phyloP scores from a whole-genome alignment of 2,113 vertebrate species.

The Varanus salvator region DNA sequence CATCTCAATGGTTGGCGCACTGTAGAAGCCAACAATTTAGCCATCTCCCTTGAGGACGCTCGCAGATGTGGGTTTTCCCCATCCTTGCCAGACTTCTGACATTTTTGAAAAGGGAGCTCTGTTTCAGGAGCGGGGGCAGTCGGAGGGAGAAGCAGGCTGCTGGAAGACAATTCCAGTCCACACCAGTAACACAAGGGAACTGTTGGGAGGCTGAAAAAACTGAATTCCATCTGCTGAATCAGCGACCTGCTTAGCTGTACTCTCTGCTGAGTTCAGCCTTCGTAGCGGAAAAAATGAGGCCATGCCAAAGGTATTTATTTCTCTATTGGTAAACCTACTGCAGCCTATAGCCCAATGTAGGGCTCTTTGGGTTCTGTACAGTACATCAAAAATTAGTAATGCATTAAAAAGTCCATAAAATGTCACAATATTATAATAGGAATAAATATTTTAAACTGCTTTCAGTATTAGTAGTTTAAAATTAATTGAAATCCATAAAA shows the following conservation, averaged over 20 bases:
- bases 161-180: neutral
- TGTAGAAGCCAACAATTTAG: no score
- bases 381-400: no score
- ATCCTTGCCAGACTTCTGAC: neutral
- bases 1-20: no score
- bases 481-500: no score
- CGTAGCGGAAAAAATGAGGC: neutral
- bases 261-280: conserved; percentile 13
- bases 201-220: conserved; percentile 26
- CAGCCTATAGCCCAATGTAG: no score
- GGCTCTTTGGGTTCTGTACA: no score
- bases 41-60: neutral
- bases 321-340: no score
- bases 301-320: neutral
- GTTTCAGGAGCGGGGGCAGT: neutral
- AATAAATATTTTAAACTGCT: no score
- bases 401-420: no score
- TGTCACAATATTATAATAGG: no score
- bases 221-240: conserved; percentile 39
- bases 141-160: neutral
- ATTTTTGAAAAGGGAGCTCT: neutral
- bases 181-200: conserved; percentile 6
- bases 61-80: neutral
- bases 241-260: conserved; percentile 38
- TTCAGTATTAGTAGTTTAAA: no score